Evolutionary conservation across 2,888 invertebrate genomes (phyloP), one percentile per base, ranked within the genome.

Genomic region (Pyralis farinalis): DNA sequence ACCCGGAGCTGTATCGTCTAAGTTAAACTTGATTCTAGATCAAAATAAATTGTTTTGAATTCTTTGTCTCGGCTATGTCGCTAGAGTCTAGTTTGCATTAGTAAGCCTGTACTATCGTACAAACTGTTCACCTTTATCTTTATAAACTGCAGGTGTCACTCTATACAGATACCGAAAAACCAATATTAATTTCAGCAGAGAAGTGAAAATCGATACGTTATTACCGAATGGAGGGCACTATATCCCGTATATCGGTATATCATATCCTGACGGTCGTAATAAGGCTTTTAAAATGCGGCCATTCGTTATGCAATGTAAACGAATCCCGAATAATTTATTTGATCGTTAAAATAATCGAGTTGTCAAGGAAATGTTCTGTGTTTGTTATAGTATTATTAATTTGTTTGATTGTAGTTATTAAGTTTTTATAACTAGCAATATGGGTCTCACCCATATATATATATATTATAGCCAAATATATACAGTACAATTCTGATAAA

Each of bases 211-310:
- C 68, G 46, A 70, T 67, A 71, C 58, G 60, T 64, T 59, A 66
- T 68, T 64, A 71, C 58, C 53, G 53, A 12, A 11, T 32, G 44
- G 34, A 34, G 44, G 44, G 49, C 44, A 44, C 56, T 42, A 49
- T 41, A 16, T 16, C 16, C 16, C 16, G 16, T 16, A 16, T 16
- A 16, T 16, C 16, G 16, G 16, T 16, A 16, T 16, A 49, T 41
- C 62, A 58, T 68, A 64, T 72, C 71, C 71, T 63, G 71, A 66
- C 75, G 67, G 47, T 59, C 48, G 69, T 77, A 79, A 78, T 79
- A 71, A 75, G 73, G 58, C 73, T 70, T 71, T 79, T 76, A 67
- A 79, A 75, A 78, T 78, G 67, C 76, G 54, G 48, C 66, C 66
- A 70, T 73, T 63, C 63, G 66, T 71, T 68, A 71, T 69, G 63